A percentile compares a stretch with the other conserved stretches of the same genome.
These are phyloP conservation scores for Zaprionus africanus DNA, from an alignment of 1,140 invertebrate species.

Conservation along the genomic window DNA sequence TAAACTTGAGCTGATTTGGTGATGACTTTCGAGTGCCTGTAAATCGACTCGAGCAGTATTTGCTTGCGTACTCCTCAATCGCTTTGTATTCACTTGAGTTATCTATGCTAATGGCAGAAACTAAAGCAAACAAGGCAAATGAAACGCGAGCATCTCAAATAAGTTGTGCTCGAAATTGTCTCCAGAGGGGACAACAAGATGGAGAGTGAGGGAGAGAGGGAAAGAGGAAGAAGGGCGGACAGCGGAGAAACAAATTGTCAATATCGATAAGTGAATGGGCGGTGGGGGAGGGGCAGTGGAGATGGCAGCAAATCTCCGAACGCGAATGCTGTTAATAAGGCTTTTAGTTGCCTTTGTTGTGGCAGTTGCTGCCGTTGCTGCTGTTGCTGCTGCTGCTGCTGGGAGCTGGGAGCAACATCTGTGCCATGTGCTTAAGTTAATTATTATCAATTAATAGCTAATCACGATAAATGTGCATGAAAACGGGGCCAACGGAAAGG, in stretches of 20 bases:
- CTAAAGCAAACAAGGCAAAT: slow-evolving; percentile 14
- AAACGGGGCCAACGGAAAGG: slow-evolving; percentile 54
- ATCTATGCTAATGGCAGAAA: slow-evolving; percentile 29
- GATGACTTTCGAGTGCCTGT: neutral
- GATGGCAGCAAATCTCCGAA: slow-evolving; percentile 37
- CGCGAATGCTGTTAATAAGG: slow-evolving; percentile 51
- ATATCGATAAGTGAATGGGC: slow-evolving; percentile 25
- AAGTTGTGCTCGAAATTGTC: slow-evolving; percentile 7
- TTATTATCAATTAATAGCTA: slow-evolving; percentile 83
- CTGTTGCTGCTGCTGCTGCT: slow-evolving; percentile 20
- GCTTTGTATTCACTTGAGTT: slow-evolving; percentile 10
- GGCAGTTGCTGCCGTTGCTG: slow-evolving; percentile 6
- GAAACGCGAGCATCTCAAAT: slow-evolving; percentile 14
- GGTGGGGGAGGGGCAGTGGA: neutral
- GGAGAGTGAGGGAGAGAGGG: neutral
- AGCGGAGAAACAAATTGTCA: slow-evolving; percentile 26
- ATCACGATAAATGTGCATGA: slow-evolving; percentile 82
- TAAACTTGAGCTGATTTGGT: neutral
- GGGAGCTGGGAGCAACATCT: slow-evolving; percentile 50
- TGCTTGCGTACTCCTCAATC: neutral
- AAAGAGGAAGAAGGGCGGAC: neutral
- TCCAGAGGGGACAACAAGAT: neutral
- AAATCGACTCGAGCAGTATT: neutral
- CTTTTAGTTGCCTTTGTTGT: slow-evolving; percentile 36
- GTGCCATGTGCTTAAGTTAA: slow-evolving; percentile 77